These are phyloP conservation scores for Philopedon plagiatum DNA, from an alignment of 2,888 invertebrate species.

Conservation along the genomic window DNA sequence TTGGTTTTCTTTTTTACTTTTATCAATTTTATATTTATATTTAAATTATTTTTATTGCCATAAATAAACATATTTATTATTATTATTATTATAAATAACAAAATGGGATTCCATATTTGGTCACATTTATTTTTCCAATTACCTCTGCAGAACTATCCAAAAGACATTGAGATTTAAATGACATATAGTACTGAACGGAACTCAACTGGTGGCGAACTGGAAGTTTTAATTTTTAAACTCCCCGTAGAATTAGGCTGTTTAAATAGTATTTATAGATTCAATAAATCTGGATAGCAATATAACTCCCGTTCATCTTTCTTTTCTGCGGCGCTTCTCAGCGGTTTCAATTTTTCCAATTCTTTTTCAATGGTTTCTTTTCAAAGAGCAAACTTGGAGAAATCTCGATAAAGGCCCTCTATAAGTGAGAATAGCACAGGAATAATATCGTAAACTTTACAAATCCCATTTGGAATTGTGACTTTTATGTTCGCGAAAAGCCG, in stretches of 20 bases:
- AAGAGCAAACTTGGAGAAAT: constrained; percentile 65
- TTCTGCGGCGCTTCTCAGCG: constrained; percentile 55
- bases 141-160: no score
- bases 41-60: no score
- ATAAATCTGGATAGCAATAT: constrained; percentile 60
- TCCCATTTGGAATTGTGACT: constrained; percentile 71
- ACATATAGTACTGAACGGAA: no score
- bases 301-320: constrained; percentile 60
- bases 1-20: no score
- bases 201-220: no score
- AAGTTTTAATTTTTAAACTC: no score
- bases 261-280: constrained; percentile 52
- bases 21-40: no score
- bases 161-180: no score
- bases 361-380: constrained; percentile 64
- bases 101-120: no score
- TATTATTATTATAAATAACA: no score
- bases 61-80: no score
- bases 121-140: no score
- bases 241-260: constrained; percentile 4
- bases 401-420: constrained; percentile 56
- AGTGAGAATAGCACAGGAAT: constrained; percentile 67
- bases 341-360: constrained; percentile 67
- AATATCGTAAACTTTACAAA: constrained; percentile 71
- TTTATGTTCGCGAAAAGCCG: constrained; percentile 69